Conservation (phyloP, 2,888 invertebrate species). For the Xanthia icteritia region DNA sequence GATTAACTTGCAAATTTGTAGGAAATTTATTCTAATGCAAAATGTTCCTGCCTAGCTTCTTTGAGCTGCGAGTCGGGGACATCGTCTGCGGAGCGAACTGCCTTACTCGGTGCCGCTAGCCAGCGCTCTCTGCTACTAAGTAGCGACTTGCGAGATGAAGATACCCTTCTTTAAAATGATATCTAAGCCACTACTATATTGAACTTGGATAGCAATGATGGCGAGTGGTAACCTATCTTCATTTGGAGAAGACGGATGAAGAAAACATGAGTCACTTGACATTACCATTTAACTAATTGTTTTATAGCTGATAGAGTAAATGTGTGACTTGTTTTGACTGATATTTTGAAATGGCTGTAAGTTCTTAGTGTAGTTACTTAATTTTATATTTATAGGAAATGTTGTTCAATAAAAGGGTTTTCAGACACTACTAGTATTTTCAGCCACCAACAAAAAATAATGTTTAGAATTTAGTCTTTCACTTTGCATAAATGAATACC, state of each 20-base stretch:
- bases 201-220: background rate
- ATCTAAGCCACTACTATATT: background rate
- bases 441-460: background rate
- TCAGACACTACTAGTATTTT: background rate
- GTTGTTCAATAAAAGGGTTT: conserved; percentile 3
- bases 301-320: conserved; percentile 9
- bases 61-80: conserved; percentile 92
- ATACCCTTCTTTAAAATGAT: conserved; percentile 88
- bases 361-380: background rate
- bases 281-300: conserved; percentile 1
- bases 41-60: conserved; percentile 84
- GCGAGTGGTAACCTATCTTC: background rate
- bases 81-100: conserved; percentile 92
- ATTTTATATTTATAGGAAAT: conserved; percentile 4
- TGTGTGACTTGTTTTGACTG: conserved; percentile 37
- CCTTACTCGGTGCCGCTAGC: conserved; percentile 92
- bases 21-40: conserved; percentile 39
- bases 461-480: background rate
- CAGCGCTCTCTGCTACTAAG: conserved; percentile 94
- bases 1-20: conserved; percentile 8
- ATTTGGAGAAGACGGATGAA: background rate
- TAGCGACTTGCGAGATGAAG: conserved; percentile 96
- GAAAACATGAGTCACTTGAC: background rate
- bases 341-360: conserved; percentile 41
- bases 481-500: background rate